Conservation (phyloP, 2,113 vertebrate species). For the Colossoma macropomum region DNA sequence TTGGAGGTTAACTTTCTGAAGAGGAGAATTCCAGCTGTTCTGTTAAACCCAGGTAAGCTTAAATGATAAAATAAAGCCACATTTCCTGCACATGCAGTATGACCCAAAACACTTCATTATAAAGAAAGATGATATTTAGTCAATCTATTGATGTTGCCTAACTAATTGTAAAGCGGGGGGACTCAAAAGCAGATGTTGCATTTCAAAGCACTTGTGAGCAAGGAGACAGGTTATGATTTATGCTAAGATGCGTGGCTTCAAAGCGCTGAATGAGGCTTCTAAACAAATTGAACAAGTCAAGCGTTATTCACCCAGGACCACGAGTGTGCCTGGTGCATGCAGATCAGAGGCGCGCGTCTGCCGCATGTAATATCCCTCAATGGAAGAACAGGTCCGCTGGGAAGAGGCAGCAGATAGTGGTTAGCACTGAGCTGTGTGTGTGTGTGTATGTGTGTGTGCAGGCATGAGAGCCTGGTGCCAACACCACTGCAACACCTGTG, state of each 20-base stretch:
- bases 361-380: constrained; percentile 82
- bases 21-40: constrained; percentile 46
- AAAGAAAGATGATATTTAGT: constrained; percentile 76
- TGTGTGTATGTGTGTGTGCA: constrained; percentile 30
- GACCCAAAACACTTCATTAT: constrained; percentile 74
- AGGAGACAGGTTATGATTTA: constrained; percentile 85
- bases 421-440: constrained; percentile 62
- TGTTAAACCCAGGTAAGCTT: constrained; percentile 17
- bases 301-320: constrained; percentile 83
- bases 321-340: constrained; percentile 72
- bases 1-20: constrained; percentile 44
- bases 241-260: constrained; percentile 85
- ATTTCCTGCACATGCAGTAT: constrained; percentile 48
- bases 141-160: constrained; percentile 82
- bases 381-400: constrained; percentile 73
- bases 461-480: constrained; percentile 74
- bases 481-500: constrained; percentile 80
- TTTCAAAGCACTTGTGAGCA: constrained; percentile 81
- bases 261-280: constrained; percentile 79
- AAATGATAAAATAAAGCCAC: constrained; percentile 21
- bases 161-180: constrained; percentile 82
- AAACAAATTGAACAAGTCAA: constrained; percentile 90
- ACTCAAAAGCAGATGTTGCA: constrained; percentile 84
- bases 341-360: constrained; percentile 81
- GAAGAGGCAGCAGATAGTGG: constrained; percentile 68